Evolutionary conservation across 2,888 invertebrate species (phyloP), one percentile per base, ranked within the genome.

Genomic region (Epinotia ramella): DNA sequence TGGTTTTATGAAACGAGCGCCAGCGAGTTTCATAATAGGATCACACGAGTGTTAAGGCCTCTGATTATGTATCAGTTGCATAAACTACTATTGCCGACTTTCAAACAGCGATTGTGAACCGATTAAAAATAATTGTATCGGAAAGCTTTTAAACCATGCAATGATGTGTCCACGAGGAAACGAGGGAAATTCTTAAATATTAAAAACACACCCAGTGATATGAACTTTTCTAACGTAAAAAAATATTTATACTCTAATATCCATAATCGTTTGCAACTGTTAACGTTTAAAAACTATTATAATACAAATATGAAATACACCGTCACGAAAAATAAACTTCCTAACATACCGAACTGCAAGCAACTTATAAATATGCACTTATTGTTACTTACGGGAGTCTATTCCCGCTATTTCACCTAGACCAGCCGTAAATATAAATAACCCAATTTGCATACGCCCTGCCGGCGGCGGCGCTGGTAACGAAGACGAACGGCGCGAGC

Each of bases 401-500:
- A 18, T 11, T 40, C 40, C 9, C 20, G n/a, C 33, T 24, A 9
- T 40, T 40, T 62, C 33, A n/a, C 28, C 6, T n/a, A 62, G 62
- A 33, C n/a, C 33, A 33, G 62, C 16, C 5, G 24, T 60, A n/a
- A 63, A 40, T 44, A 44, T 33, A 40, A 63, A 63, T 44, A 63
- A 44, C 44, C 40, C 44, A 44, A 63, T 63, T 63, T 63, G 63
- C 63, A 63, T 20, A 6, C 12, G 63, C 2, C 63, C 6, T 4
- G 59, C 13, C 59, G 59, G 59, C 49, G 59, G 5, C 59, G 59
- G 59, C 49, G 16, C 5, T 6, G n/a, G 62, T 40, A 62, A 62
- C 62, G 62, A 62, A 62, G 62, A 62, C n/a, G 6, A 33, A 62
- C 40, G 62, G 7, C 62, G 62, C 59, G 24, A 4, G 59, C 59